phyloP scores from a whole-genome alignment of 2,888 invertebrate genomes.

The Drosophila testacea region DNA sequence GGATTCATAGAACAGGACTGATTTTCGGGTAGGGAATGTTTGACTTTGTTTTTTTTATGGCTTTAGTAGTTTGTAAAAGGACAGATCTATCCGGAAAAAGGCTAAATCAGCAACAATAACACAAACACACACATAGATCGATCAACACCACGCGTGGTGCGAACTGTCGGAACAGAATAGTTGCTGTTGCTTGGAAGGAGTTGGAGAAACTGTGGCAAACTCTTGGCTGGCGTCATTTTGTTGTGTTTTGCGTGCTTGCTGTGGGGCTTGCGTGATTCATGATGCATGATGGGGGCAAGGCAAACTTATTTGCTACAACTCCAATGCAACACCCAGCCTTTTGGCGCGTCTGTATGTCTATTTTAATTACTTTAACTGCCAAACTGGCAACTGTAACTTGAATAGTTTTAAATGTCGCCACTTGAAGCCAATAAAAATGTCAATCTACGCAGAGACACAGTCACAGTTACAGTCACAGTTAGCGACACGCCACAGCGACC shows the following conservation, averaged over 20 bases:
- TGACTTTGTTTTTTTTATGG: no score
- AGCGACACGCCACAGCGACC: slow-evolving; percentile 35
- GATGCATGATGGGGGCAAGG: slow-evolving; percentile 40
- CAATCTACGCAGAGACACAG: slow-evolving; percentile 31
- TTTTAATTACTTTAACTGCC: slow-evolving; percentile 67
- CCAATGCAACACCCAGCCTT: slow-evolving; percentile 45
- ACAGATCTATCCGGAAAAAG: no score
- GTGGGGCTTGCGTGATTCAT: slow-evolving; percentile 68
- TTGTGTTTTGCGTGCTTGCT: slow-evolving; percentile 44
- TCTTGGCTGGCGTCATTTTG: slow-evolving; percentile 65
- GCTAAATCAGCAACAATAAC: background rate
- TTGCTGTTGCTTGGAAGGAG: background rate
- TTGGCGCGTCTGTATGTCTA: slow-evolving; percentile 66
- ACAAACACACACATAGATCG: slow-evolving; percentile 18
- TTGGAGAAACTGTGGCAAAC: slow-evolving; percentile 7
- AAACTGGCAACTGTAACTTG: slow-evolving; percentile 21
- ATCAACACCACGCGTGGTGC: slow-evolving; percentile 69
- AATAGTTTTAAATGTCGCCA: slow-evolving; percentile 54
- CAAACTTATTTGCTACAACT: slow-evolving; percentile 34
- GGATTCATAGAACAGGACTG: no score
- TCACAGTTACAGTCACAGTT: slow-evolving; percentile 5
- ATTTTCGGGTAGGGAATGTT: no score
- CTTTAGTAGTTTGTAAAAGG: no score
- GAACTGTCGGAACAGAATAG: slow-evolving; percentile 48
- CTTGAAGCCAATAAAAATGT: slow-evolving; percentile 60